Evolutionary conservation across 2,797 vertebrate species (phyloP), one percentile per base, ranked within the genome.

Genomic region (Arvicola amphibius): DNA sequence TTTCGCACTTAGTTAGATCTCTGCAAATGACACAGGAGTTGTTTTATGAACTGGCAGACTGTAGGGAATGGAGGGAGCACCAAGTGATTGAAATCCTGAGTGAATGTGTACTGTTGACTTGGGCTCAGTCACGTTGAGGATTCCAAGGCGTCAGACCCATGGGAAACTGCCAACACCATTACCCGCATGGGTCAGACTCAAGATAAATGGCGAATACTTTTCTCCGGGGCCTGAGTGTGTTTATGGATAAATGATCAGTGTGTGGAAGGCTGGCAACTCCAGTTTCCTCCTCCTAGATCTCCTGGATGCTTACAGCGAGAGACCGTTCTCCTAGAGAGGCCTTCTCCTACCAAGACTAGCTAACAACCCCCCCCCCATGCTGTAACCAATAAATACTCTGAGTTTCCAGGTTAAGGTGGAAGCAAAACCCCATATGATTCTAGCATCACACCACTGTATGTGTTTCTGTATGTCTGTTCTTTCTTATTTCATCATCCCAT

Each of bases 1-100:
- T 84, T 94, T 80, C 69, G 84, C n/a, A 91, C 34, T 94, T 3
- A 46, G 19, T 88, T 92, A 92, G 71, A 86, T 78, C 76, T 74
- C 83, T 93, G 34, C 37, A 61, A 34, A 56, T 84, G 81, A 92
- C 86, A 92, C 2, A 67, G 29, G 84, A 21, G 56, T 32, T 91
- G 1, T 27, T 48, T 80, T 92, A 65, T 19, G 88, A 85, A 53
- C 61, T 78, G 21, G 67, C 76, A 10, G 11, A 37, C 61, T 90
- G 46, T 67, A n/a, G 32, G 43, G 83, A 67, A 12, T n/a, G 32
- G 34, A 67, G 83, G 11, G 67, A 85, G 83, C 43, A n/a, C 43
- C n/a, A 32, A 67, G 63, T 8, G 21, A 34, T 12, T 48, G 43
- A 85, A 14, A 1, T 48, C 43, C 63, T 25, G 19, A 48, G 61